Percentiles rank a stretch among this genome's conserved stretches.
These are phyloP conservation scores for Magallana gigas DNA, from an alignment of 1,140 invertebrate genomes.

Conservation along the genomic window DNA sequence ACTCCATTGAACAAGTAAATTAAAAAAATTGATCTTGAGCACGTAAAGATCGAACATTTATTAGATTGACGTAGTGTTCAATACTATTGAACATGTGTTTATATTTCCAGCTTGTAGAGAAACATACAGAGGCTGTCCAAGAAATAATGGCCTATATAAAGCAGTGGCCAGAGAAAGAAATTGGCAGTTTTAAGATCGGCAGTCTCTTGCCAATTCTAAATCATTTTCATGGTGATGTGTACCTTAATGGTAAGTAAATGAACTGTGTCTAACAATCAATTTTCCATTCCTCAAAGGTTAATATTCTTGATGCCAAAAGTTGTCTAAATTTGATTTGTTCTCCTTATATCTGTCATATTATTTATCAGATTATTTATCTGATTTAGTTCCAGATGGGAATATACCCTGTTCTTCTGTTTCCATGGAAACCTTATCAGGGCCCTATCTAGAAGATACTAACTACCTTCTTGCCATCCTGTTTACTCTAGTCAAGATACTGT, in stretches of 20 bases:
- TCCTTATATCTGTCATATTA: too few species aligned
- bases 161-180: slow-evolving; percentile 20
- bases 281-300: too few species aligned
- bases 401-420: background rate
- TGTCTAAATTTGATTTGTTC: too few species aligned
- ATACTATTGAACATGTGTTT: background rate
- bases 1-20: too few species aligned
- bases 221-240: slow-evolving; percentile 16
- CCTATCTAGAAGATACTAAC: slow-evolving; percentile 26
- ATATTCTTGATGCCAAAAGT: too few species aligned
- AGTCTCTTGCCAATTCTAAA: slow-evolving; percentile 30
- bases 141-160: slow-evolving; percentile 37
- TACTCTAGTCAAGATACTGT: slow-evolving; percentile 56
- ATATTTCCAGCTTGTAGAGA: slow-evolving; percentile 41
- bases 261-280: too few species aligned
- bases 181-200: slow-evolving; percentile 41
- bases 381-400: slow-evolving; percentile 9
- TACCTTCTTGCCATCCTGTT: slow-evolving; percentile 52
- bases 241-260: slow-evolving; percentile 30
- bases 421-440: background rate
- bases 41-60: background rate
- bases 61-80: too few species aligned
- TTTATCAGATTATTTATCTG: too few species aligned
- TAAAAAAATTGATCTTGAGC: background rate
- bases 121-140: slow-evolving; percentile 38